These are phyloP conservation scores for Spisula solida DNA, from an alignment of 2,888 invertebrate genomes.

Conservation along the genomic window DNA sequence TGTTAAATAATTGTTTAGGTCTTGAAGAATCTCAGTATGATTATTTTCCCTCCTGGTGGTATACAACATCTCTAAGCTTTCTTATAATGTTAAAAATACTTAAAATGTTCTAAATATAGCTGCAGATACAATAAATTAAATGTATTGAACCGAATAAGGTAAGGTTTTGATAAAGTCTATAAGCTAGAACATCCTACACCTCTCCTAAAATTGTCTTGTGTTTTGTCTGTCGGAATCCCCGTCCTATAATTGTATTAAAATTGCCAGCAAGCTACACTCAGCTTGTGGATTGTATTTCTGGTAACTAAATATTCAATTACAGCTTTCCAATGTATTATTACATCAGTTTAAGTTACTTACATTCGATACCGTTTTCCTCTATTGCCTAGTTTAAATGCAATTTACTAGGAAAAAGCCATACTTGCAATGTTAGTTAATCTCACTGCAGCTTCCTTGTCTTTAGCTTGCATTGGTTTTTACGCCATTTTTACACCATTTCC, in stretches of 20 bases:
- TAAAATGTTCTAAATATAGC: not conserved
- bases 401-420: not conserved
- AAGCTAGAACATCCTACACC: not conserved
- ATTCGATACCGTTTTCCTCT: not conserved
- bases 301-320: slow-evolving; percentile 21
- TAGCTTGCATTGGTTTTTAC: not conserved
- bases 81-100: not conserved
- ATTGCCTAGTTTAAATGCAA: slow-evolving; percentile 10
- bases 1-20: too few species aligned
- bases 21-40: too few species aligned
- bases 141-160: not conserved
- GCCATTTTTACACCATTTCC: not conserved
- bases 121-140: slow-evolving; percentile 15
- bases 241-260: slow-evolving; percentile 18
- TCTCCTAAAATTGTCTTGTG: not conserved
- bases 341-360: not conserved
- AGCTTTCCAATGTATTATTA: not conserved
- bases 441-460: not conserved
- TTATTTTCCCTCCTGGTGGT: too few species aligned
- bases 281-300: not conserved
- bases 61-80: too few species aligned
- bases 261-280: not conserved
- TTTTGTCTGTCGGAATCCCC: not conserved
- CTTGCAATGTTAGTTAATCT: not conserved
- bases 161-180: not conserved